Conservation (phyloP, 2,113 vertebrate genomes). For the Suncus etruscus region DNA sequence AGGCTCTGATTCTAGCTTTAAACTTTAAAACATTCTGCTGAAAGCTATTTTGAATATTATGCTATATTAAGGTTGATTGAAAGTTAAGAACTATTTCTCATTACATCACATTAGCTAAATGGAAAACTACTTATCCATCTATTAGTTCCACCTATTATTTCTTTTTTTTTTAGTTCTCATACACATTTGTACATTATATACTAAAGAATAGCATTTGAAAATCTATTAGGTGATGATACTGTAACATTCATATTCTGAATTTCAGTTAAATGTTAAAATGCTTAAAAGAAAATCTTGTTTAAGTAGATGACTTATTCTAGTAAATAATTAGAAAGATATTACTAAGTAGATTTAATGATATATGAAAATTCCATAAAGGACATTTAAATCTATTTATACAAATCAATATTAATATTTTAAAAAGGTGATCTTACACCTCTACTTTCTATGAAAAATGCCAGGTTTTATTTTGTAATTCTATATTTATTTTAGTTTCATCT, state of each 20-base stretch:
- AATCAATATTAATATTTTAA: not conserved
- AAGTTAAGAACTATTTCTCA: constrained; percentile 55
- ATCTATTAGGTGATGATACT: not conserved
- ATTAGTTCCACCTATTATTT: not conserved
- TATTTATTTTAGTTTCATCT: not conserved
- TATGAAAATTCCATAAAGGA: not conserved
- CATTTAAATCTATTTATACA: not conserved
- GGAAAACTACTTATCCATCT: not conserved
- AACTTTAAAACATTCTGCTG: not conserved
- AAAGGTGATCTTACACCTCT: not conserved
- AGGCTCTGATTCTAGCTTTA: not conserved
- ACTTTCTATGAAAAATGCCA: not conserved
- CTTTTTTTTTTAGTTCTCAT: not conserved
- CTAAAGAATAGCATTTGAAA: not conserved
- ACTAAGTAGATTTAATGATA: not conserved
- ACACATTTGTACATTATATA: not conserved
- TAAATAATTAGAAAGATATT: not conserved
- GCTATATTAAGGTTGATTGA: constrained; percentile 24
- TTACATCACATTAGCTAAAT: constrained; percentile 61
- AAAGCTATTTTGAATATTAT: constrained; percentile 53
- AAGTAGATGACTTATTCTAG: not conserved
- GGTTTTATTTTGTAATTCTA: not conserved
- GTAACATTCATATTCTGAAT: not conserved
- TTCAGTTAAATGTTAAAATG: constrained; percentile 32
- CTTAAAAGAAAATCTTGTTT: not conserved